Evolutionary conservation across 2,888 invertebrate genomes (phyloP).

Genomic region (Steinernema scapterisci): DNA sequence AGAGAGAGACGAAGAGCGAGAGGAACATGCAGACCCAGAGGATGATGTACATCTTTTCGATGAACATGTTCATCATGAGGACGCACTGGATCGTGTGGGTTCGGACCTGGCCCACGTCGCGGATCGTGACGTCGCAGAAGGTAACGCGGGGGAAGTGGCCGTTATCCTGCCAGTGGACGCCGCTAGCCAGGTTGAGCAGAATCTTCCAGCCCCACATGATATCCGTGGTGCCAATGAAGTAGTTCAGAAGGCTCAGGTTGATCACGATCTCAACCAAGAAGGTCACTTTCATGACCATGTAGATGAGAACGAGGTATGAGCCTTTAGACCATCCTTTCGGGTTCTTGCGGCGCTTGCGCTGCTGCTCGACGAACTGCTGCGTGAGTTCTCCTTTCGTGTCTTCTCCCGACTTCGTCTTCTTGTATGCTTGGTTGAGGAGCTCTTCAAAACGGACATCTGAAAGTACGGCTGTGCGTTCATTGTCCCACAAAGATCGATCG

Average conservation of each 20-base stretch:
- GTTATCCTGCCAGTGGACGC: slow-evolving; percentile 66
- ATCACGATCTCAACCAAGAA: slow-evolving; percentile 64
- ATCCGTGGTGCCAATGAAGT: slow-evolving; percentile 66
- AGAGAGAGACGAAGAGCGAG: slow-evolving; percentile 49
- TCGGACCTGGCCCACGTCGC: slow-evolving; percentile 57
- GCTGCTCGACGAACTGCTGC: slow-evolving; percentile 10
- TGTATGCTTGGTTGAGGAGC: slow-evolving; percentile 23
- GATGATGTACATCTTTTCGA: slow-evolving; percentile 67
- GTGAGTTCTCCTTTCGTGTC: neutral
- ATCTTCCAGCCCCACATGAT: slow-evolving; percentile 67
- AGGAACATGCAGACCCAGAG: slow-evolving; percentile 66
- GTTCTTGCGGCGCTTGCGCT: neutral
- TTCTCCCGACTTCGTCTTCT: slow-evolving; percentile 12
- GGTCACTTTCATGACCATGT: slow-evolving; percentile 65
- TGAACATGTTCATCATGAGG: slow-evolving; percentile 63
- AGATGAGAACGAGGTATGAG: slow-evolving; percentile 45
- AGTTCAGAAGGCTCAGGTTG: slow-evolving; percentile 67
- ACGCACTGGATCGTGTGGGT: slow-evolving; percentile 67
- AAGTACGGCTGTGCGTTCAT: neutral
- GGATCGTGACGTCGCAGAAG: slow-evolving; percentile 62
- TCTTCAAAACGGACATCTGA: slow-evolving; percentile 29
- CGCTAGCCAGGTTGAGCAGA: slow-evolving; percentile 60
- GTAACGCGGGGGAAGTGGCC: slow-evolving; percentile 66
- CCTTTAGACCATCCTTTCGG: slow-evolving; percentile 15
- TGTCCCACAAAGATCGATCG: neutral